Evolutionary conservation across 2,888 invertebrate genomes (phyloP), one percentile per base, ranked within the genome.

Genomic region (Hyposoter dolosus): DNA sequence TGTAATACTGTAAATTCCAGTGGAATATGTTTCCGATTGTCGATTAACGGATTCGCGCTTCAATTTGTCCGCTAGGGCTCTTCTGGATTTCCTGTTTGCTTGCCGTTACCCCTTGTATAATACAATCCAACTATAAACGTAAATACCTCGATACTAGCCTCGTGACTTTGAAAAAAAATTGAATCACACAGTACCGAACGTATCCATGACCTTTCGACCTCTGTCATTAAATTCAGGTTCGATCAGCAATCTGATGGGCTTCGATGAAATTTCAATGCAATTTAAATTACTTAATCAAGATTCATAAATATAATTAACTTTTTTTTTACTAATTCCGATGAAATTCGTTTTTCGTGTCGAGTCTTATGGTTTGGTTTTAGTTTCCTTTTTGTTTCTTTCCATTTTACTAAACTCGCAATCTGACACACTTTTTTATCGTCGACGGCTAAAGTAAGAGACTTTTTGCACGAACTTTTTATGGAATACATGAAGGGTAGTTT

Each of bases 1-100:
- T 47, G 65, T 78, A 71, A 79, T 79, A 79, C 69, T 60, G 79
- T 79, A 79, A 79, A 79, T 71, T 71, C 71, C 79, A 63, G 28
- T 45, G 45, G 78, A 69, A 69, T 69, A 63, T 79, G 79, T 79
- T 79, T 60, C 45, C 35, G 23, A 79, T 79, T 32, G 60, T 32
- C 47, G 71, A 71, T 79, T 79, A 79, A 45, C 69, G 71, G 71
- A 47, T 63, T 79, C 79, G 79, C 79, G 79, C 71, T 71, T 47
- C 47, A 79, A 71, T 78, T 78, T 71, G 63, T 71, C 71, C 79
- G n/a, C 71, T 19, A 23, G 56, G 60, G 12, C 56, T 63, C 28
- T n/a, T 45, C n/a, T 53, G 53, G 53, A 35, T 56, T 72, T 72
- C 19, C 10, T 15, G 32, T 50, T 23, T 75, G 40, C 75, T 43